A percentile compares a stretch with the other conserved stretches of the same genome.
phyloP scores from a whole-genome alignment of 2,888 invertebrate genomes.

The Drosophila cognata region DNA sequence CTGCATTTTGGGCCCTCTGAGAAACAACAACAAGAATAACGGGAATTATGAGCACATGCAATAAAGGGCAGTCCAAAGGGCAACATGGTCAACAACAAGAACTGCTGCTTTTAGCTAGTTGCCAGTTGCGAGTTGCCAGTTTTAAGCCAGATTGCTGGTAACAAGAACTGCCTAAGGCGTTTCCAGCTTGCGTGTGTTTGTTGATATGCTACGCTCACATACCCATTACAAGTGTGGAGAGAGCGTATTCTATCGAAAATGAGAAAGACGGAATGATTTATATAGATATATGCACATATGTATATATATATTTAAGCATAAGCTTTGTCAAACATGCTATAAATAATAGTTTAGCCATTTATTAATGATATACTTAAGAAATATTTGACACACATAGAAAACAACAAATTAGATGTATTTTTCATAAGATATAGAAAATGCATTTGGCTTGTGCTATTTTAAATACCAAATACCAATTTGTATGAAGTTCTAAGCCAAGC shows the following conservation, averaged over 20 bases:
- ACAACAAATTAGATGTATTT: no score
- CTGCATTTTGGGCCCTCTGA: conserved; percentile 3
- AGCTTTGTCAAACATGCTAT: neutral
- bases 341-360: neutral
- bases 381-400: no score
- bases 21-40: conserved; percentile 5
- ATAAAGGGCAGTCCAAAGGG: neutral
- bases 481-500: neutral
- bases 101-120: conserved; percentile 3
- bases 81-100: neutral
- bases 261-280: neutral
- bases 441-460: no score
- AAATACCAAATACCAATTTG: no score
- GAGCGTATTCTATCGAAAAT: neutral
- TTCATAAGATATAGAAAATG: no score
- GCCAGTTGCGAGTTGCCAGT: conserved; percentile 6
- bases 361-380: neutral
- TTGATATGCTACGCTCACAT: conserved; percentile 9
- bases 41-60: conserved; percentile 10
- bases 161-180: conserved; percentile 7
- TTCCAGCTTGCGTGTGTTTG: conserved; percentile 20
- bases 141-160: conserved; percentile 5
- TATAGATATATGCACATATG: neutral
- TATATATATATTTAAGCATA: neutral
- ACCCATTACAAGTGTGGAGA: neutral